Conservation (phyloP, 2,797 vertebrate genomes). For the Lepilemur ruficaudatus region DNA sequence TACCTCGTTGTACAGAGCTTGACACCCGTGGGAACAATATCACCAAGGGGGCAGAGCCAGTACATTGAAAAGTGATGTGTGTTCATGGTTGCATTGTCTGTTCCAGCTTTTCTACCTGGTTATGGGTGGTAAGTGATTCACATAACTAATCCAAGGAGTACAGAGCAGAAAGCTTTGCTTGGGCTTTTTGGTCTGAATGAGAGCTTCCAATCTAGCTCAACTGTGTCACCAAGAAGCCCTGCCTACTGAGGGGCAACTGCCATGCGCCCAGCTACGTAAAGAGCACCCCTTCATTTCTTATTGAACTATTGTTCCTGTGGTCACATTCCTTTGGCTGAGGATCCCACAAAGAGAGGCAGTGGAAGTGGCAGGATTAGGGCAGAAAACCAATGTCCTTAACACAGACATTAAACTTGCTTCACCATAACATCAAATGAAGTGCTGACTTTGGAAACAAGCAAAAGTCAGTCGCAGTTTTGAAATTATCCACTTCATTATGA, state of each 20-base stretch:
- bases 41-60: neutral
- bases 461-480: neutral
- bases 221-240: neutral
- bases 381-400: neutral
- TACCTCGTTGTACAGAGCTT: neutral
- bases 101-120: neutral
- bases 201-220: neutral
- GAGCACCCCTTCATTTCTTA: neutral
- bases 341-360: neutral
- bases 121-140: neutral
- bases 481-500: neutral
- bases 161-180: neutral
- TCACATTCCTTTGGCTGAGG: neutral
- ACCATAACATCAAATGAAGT: neutral
- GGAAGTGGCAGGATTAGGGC: neutral
- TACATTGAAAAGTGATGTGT: neutral
- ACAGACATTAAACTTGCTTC: neutral
- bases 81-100: neutral
- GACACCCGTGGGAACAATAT: neutral
- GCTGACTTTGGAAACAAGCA: neutral
- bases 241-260: neutral
- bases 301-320: neutral
- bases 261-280: accelerated
- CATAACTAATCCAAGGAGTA: neutral
- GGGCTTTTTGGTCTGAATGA: neutral